These are phyloP conservation scores for Platycercus adscitus DNA, from an alignment of 2,113 vertebrate species.

Conservation along the genomic window DNA sequence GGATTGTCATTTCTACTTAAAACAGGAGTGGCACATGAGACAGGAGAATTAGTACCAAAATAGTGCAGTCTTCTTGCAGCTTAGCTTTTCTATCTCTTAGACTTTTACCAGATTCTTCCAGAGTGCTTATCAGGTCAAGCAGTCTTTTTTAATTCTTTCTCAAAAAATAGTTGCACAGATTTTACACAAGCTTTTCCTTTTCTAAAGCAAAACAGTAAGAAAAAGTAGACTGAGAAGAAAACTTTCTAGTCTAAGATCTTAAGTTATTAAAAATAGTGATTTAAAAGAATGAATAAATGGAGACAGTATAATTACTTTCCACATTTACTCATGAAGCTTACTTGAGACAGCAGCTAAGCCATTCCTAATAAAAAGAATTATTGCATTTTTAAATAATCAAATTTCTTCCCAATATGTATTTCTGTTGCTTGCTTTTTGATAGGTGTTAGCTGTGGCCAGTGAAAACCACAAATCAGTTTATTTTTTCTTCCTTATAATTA, in stretches of 20 bases:
- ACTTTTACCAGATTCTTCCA: neutral
- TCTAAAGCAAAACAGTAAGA: neutral
- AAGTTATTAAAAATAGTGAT: neutral
- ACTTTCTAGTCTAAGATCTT: neutral
- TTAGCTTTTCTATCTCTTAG: neutral
- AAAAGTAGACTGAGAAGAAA: neutral
- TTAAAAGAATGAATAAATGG: neutral
- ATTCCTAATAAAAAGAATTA: neutral
- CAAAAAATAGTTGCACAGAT: neutral
- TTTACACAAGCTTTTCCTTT: neutral
- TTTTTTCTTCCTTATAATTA: neutral
- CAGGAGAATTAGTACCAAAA: neutral
- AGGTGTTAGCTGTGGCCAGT: neutral
- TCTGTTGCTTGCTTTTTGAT: neutral
- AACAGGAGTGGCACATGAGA: neutral
- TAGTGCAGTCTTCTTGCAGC: neutral
- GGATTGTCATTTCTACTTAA: constrained; percentile 11
- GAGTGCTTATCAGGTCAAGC: neutral
- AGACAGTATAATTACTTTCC: neutral
- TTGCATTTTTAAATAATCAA: neutral
- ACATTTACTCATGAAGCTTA: neutral
- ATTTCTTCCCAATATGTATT: neutral
- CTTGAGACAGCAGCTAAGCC: neutral
- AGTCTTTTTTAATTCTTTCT: constrained; percentile 4
- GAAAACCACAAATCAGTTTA: neutral